phyloP scores from a whole-genome alignment of 2,888 invertebrate species.

The Margaritifera margaritifera region DNA sequence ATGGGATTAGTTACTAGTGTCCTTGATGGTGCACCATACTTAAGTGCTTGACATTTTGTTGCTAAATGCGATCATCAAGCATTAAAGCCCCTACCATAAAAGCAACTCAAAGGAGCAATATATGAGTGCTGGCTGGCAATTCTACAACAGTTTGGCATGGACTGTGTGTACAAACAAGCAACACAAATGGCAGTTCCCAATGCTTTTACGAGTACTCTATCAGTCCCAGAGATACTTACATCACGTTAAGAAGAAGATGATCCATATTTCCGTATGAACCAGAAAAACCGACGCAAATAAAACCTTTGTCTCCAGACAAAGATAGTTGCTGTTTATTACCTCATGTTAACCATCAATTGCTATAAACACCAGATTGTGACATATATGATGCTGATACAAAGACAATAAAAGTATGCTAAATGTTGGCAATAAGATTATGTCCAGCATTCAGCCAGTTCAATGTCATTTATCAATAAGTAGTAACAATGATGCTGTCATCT shows the following conservation, averaged over 20 bases:
- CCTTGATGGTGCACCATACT: conserved; percentile 13
- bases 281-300: conserved; percentile 12
- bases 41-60: conserved; percentile 10
- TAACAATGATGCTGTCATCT: neutral
- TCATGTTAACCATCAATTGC: neutral
- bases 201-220: conserved; percentile 5
- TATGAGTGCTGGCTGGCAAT: conserved; percentile 36
- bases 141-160: no score
- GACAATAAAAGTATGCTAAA: no score
- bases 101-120: conserved; percentile 24
- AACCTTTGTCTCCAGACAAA: neutral
- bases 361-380: neutral
- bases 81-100: conserved; percentile 14
- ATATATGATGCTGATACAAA: conserved; percentile 14
- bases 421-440: neutral
- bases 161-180: conserved; percentile 25
- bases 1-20: conserved; percentile 15
- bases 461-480: no score
- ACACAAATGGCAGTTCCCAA: conserved; percentile 19
- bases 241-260: conserved; percentile 21
- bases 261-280: conserved; percentile 19
- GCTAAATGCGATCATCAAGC: conserved; percentile 24
- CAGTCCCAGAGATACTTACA: neutral
- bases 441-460: neutral
- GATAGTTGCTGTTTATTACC: neutral